Percentiles rank a stretch among this genome's conserved stretches.
phyloP scores from a whole-genome alignment of 1,140 invertebrate genomes.

The Aleiodes sp. region DNA sequence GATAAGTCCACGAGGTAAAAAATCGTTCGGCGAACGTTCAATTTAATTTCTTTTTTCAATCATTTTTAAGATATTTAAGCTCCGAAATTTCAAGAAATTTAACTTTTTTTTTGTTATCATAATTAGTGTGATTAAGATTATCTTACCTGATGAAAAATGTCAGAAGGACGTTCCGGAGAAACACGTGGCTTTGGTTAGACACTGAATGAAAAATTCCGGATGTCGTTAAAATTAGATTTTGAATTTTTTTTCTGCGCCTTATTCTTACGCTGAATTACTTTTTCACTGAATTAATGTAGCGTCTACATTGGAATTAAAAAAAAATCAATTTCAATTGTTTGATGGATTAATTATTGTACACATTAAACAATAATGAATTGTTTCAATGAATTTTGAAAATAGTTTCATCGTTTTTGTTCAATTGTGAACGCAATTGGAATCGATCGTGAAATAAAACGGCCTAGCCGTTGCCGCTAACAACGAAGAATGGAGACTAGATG shows the following conservation, averaged over 20 bases:
- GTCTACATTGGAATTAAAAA: too few relatives aligned
- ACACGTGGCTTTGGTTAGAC: conserved; percentile 38
- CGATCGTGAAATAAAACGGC: not conserved
- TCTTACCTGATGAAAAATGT: conserved; percentile 29
- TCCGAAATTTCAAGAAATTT: not conserved
- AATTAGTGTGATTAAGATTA: not conserved
- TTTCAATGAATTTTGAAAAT: not conserved
- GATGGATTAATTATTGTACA: not conserved
- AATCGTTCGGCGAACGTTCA: not conserved
- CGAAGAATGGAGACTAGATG: too few relatives aligned
- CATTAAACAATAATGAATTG: not conserved
- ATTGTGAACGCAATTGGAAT: not conserved
- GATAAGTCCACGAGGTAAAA: not conserved
- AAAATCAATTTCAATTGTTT: not conserved
- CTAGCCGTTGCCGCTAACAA: not conserved
- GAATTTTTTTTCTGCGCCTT: too few relatives aligned
- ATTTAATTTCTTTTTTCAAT: too few relatives aligned
- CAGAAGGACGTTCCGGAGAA: conserved; percentile 22
- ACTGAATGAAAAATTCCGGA: not conserved
- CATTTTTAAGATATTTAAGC: too few relatives aligned
- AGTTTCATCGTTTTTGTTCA: not conserved
- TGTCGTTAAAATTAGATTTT: not conserved
- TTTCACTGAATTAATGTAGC: too few relatives aligned
- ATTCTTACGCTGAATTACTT: too few relatives aligned
- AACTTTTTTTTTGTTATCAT: not conserved